Evolutionary conservation across 2,888 invertebrate species (phyloP), one percentile per base, ranked within the genome.

Genomic region (Tuta absoluta): DNA sequence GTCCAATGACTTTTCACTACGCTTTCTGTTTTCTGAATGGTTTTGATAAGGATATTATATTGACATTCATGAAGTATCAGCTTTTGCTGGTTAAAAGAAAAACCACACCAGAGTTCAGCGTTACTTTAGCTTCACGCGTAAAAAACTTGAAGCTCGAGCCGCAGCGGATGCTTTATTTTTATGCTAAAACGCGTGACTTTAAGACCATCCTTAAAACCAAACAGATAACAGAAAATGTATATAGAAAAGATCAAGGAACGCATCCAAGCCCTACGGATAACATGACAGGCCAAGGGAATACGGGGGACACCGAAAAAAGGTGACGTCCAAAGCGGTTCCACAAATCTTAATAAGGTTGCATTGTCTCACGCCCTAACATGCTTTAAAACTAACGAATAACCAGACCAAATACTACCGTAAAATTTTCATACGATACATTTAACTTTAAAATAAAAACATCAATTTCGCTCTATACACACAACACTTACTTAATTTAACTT

Each of bases 281-380:
- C 62, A 51, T 49, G 62, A 12, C 28, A 21, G 45, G 19, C 33
- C 74, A 75, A 70, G 71, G 69, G 28, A 19, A 38, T 65, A 49
- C 10, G 62, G 58, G 41, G 45, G 17, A 45, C 45, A 45, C 45
- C 53, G 57, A 45, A 62, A 33, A 49, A 64, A 51, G 48, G 49
- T 28, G 45, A 63, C 53, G 49, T 49, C 28, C 23, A 58, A 62
- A 59, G 56, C 65, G 62, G 65, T 8, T 66, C 24, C 23, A 57
- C 67, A 67, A 67, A 65, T 45, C 0, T 45, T 17, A 3, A 66
- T 62, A 66, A 53, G 33, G 80, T 89, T 89, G 89, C 89, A 89
- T 87, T 87, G 86, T 86, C 89, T 88, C 87, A 83, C 65, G 62
- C 66, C 67, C 62, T 68, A 65, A 60, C 86, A 85, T 85, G 85